phyloP scores from a whole-genome alignment of 2,888 invertebrate species.

The Nemotelus pantherinus region DNA sequence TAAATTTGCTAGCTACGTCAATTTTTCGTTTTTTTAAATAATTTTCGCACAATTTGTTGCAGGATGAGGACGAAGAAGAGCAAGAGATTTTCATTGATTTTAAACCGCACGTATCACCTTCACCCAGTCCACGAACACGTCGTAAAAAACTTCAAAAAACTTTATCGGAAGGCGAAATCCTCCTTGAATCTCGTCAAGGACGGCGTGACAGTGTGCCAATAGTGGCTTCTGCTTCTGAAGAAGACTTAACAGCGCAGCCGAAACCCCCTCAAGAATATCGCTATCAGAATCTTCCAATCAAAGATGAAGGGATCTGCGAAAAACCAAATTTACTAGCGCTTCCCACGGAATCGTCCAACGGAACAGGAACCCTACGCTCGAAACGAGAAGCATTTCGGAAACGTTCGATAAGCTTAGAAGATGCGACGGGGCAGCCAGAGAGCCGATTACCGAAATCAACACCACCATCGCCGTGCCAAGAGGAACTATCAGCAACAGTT shows the following conservation, averaged over 20 bases:
- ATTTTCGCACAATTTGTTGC: background rate
- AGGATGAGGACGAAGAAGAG: slow-evolving; percentile 67
- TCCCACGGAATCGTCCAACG: slow-evolving; percentile 54
- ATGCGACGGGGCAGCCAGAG: slow-evolving; percentile 65
- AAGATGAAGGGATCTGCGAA: slow-evolving; percentile 53
- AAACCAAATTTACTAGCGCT: slow-evolving; percentile 50
- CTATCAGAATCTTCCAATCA: slow-evolving; percentile 52
- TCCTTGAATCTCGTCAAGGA: slow-evolving; percentile 69
- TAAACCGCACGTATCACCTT: slow-evolving; percentile 78
- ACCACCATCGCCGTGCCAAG: slow-evolving; percentile 72
- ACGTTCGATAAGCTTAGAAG: slow-evolving; percentile 78
- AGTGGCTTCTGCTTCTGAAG: slow-evolving; percentile 71
- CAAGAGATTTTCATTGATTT: slow-evolving; percentile 88
- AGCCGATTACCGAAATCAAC: slow-evolving; percentile 68
- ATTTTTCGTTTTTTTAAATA: too few relatives aligned
- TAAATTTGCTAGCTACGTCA: too few relatives aligned
- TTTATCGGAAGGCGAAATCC: slow-evolving; percentile 82
- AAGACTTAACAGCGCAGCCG: slow-evolving; percentile 65
- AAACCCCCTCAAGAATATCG: slow-evolving; percentile 45
- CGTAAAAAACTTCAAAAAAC: slow-evolving; percentile 75
- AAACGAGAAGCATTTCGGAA: slow-evolving; percentile 78
- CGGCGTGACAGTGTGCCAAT: slow-evolving; percentile 66
- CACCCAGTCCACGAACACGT: slow-evolving; percentile 69
- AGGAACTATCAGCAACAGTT: slow-evolving; percentile 67
- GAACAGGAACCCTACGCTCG: slow-evolving; percentile 56